Percentiles rank a stretch among this genome's conserved stretches.
Conservation (phyloP, 2,888 invertebrate species). For the Mylabris sibirica region DNA sequence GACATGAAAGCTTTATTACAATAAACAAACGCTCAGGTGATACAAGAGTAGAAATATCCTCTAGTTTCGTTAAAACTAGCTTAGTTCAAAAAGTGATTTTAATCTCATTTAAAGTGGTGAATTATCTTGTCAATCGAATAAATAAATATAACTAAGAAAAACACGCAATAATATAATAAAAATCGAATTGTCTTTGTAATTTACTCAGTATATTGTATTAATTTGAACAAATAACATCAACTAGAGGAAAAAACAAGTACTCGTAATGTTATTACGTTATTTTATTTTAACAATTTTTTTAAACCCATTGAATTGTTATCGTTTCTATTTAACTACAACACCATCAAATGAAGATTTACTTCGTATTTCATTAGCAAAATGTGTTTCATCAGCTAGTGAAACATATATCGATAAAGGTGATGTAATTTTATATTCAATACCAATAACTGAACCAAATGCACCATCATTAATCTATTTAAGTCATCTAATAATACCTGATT, state of each 20-base stretch:
- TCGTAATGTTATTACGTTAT: neutral
- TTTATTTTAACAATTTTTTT: neutral
- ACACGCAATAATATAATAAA: neutral
- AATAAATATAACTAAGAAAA: neutral
- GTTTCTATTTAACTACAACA: neutral
- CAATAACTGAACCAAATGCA: neutral
- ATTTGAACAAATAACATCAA: neutral
- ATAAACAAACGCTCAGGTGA: too few species aligned
- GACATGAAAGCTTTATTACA: too few species aligned
- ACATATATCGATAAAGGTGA: conserved; percentile 4
- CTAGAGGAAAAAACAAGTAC: neutral
- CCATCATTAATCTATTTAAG: neutral
- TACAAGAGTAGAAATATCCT: neutral
- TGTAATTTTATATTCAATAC: neutral
- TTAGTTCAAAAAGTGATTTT: neutral
- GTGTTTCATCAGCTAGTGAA: conserved; percentile 1
- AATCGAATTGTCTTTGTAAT: neutral
- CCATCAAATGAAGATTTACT: neutral
- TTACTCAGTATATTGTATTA: neutral
- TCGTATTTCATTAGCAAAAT: neutral
- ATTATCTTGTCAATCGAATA: neutral
- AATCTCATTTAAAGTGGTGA: neutral
- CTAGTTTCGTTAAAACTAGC: neutral
- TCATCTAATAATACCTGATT: neutral
- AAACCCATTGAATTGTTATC: neutral